Base-by-base conservation (phyloP, 2,888 invertebrate genomes). In the Chromoteleia sp. region DNA sequence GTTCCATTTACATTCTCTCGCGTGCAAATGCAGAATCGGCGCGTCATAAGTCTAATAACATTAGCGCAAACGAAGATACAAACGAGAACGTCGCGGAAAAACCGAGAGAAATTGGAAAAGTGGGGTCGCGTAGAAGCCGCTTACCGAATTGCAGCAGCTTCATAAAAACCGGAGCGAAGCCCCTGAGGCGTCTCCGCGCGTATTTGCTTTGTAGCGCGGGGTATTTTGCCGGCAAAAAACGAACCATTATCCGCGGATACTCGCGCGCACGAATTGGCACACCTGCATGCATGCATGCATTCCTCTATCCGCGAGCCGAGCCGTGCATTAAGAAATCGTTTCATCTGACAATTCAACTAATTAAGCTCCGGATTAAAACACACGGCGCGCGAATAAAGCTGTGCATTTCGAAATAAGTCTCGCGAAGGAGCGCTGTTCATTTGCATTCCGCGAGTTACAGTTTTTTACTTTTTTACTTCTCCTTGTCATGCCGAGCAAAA, bases 181-280 rank as follows among this genome's bases (percentile, higher is more conserved):
- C 77, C 77, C 70, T 50, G 68, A 74, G 68, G 76, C 63, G 52
- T 76, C 67, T 36, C 21, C 56, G 52, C 63, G 25, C 56, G 71
- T 75, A 75, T 74, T 78, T 75, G 74, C 74, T 77, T 77, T 82
- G 77, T 77, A 17, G 52, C 73, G 68, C 48, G 39, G 65, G 30
- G 33, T 54, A 59, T 58, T 30, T 75, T 50, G 81, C 77, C 59
- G 41, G 48, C 71, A 73, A 81, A 81, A 48, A 81, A 65, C 74
- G 50, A 71, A 79, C 82, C 79, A 84, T 84, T 85, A 84, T 81
- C 74, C 75, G 75, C 71, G 81, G 61, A 83, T 73, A 82, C 73
- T 43, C 56, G 67, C 41, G 73, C 77, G n/a, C 75, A 68, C 73
- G 56, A 68, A 76, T 73, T 78, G 73, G 76, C 68, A 76, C 79